Evolutionary conservation across 2,113 vertebrate species (phyloP), one percentile per base, ranked within the genome.

Genomic region (Rhizomys pruinosus): DNA sequence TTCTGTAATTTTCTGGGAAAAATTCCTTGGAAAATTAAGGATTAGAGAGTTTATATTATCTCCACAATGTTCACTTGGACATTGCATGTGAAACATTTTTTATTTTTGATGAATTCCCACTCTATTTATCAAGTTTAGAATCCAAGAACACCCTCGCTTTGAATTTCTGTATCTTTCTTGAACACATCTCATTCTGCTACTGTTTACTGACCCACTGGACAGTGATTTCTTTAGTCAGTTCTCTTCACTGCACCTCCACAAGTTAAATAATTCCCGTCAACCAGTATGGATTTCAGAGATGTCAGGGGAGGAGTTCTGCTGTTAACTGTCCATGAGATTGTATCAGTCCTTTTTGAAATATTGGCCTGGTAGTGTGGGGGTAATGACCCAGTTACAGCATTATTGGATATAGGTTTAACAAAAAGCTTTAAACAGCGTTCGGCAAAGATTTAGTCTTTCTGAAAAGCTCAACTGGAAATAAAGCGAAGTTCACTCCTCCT

Each of bases 101-200:
- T 25, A 90, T 95, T 96, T 97, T 97, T 86, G 97, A 42, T 94
- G 90, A 97, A 81, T 97, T 97, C 72, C 81, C 9, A 29, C 27
- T 12, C n/a, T 34, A 55, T 97, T 98, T 97, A 95, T 91, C 95
- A 79, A 97, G 81, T 87, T 97, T 93, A 96, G 52, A 88, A 86
- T 72, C 90, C 64, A 96, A 95, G 44, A 77, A 80, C 84, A 76
- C 15, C 11, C 59, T 95, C 79, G 78, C 59, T 95, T 82, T 95
- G 64, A 93, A 96, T 71, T 94, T 86, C 42, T 86, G 92, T 97
- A 57, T 63, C 23, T 71, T 93, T 94, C 84, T 87, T 78, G 34
- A 88, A 86, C 61, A 96, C 57, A 76, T 52, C 34, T 72, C 85
- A 78, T 91, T 81, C 66, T 92, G 34, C 19, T 84, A 39, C 16